Conservation (phyloP, 1,140 invertebrate species). For the Tenebrio molitor region DNA sequence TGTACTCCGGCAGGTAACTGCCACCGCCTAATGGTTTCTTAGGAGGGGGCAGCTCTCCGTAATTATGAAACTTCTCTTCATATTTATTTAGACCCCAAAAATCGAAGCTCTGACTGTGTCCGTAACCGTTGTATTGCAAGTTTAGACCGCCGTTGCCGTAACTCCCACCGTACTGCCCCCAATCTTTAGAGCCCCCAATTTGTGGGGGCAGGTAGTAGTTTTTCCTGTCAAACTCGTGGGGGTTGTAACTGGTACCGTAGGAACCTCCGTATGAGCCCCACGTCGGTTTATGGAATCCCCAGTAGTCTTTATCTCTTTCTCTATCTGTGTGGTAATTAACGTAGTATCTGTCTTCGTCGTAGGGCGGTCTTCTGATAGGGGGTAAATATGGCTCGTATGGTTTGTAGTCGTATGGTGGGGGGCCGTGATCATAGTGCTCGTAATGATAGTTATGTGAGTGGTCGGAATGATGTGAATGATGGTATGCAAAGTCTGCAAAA, state of each 20-base stretch:
- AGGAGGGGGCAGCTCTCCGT: conserved; percentile 34
- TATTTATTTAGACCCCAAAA: conserved; percentile 60
- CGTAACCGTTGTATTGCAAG: conserved; percentile 55
- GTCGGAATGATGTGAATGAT: conserved; percentile 58
- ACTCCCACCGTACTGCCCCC: conserved; percentile 63
- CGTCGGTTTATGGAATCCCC: conserved; percentile 51
- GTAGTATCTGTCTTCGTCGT: conserved; percentile 37
- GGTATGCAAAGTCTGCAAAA: conserved; percentile 60
- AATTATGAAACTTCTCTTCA: conserved; percentile 42
- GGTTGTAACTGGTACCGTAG: conserved; percentile 62
- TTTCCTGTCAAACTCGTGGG: conserved; percentile 48
- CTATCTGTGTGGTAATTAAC: conserved; percentile 47
- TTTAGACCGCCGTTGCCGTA: conserved; percentile 64
- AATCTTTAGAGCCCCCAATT: conserved; percentile 54
- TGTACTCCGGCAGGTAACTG: conserved; percentile 19
- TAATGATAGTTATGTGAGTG: conserved; percentile 54
- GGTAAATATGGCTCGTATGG: conserved; percentile 49
- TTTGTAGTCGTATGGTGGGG: conserved; percentile 48
- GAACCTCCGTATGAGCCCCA: conserved; percentile 65
- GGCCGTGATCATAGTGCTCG: conserved; percentile 52
- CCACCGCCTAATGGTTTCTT: conserved; percentile 1
- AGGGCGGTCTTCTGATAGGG: conserved; percentile 26
- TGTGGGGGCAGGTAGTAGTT: conserved; percentile 57
- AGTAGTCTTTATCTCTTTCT: conserved; percentile 50
- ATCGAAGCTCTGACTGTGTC: conserved; percentile 63